Base-by-base conservation (phyloP, 1,140 invertebrate genomes). In the Cotesia glomerata region DNA sequence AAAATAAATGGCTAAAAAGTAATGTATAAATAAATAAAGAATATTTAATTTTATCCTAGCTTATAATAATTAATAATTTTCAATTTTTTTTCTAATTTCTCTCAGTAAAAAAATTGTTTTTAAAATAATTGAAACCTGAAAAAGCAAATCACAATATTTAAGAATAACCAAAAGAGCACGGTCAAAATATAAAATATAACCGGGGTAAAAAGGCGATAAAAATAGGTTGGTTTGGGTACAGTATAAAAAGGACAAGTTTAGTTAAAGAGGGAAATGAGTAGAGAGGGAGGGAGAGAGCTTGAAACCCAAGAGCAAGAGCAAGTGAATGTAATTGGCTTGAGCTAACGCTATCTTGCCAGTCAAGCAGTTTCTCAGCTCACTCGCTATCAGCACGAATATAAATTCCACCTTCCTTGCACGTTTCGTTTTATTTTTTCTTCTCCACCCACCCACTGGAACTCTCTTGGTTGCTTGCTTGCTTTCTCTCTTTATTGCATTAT, bases 321-420 rank as follows among this genome's bases (percentile, higher is more conserved):
- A 84, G 82, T 85, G 81, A 84, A 84, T 84, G 80, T 84, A 84
- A 85, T 85, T 84, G 82, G 84, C 79, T 83, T 77, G 77, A 80
- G 77, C 75, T 73, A 77, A 76, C 75, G 77, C 79, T 82, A 83
- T 85, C 81, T 82, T 80, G 77, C 82, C 76, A 80, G 80, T 82
- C 80, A 80, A 82, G 82, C 81, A 83, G 77, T 84, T 84, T 83
- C 82, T 83, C 78, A 78, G 78, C 77, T 81, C 78, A 76, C 74
- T 78, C 77, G 79, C 81, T 84, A 85, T 84, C 81, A 81, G 80
- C 79, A 72, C 76, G 83, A 84, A 82, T 83, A 85, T 83, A 83
- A 84, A 85, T 85, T 85, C 76, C 56, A 18, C 14, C 56, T 18
- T 84, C 76, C 39, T 39, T 39, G 39, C 39, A 39, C 61, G 18